Evolutionary conservation across 2,888 invertebrate genomes (phyloP).

Genomic region (Carcina quercana): DNA sequence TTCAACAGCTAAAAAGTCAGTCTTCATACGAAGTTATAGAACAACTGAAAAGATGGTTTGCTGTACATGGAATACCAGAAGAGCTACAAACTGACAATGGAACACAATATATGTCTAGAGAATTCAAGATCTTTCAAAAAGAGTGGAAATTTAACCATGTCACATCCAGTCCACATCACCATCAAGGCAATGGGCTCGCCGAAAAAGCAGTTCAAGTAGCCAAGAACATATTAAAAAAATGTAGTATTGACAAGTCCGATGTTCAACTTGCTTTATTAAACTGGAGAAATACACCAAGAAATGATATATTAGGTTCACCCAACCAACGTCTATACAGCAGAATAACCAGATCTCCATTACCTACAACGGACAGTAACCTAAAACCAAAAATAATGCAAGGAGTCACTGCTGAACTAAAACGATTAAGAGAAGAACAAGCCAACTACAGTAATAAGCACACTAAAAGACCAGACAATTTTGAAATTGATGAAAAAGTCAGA

Average conservation of each 20-base stretch:
- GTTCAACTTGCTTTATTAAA: not conserved
- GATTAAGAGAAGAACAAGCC: no score
- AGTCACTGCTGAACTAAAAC: no score
- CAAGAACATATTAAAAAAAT: not conserved
- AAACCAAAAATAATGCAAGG: slow-evolving; percentile 1
- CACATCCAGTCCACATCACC: not conserved
- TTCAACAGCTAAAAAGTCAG: not conserved
- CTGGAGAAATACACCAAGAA: not conserved
- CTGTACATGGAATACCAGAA: not conserved
- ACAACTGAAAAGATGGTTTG: not conserved
- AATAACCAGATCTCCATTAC: not conserved
- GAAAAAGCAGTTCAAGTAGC: not conserved
- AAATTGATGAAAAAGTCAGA: slow-evolving; percentile 11
- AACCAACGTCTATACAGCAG: not conserved
- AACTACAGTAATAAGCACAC: slow-evolving; percentile 8
- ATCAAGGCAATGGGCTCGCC: not conserved
- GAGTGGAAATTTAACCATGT: not conserved
- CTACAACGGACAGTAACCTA: not conserved
- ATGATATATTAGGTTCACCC: not conserved
- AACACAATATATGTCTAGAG: not conserved
- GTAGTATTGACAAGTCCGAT: not conserved
- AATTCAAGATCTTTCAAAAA: not conserved
- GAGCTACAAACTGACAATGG: slow-evolving; percentile 2
- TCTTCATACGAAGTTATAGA: not conserved
- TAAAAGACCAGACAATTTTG: slow-evolving; percentile 7